phyloP scores from a whole-genome alignment of 2,113 vertebrate species.

The Oreochromis niloticus region DNA sequence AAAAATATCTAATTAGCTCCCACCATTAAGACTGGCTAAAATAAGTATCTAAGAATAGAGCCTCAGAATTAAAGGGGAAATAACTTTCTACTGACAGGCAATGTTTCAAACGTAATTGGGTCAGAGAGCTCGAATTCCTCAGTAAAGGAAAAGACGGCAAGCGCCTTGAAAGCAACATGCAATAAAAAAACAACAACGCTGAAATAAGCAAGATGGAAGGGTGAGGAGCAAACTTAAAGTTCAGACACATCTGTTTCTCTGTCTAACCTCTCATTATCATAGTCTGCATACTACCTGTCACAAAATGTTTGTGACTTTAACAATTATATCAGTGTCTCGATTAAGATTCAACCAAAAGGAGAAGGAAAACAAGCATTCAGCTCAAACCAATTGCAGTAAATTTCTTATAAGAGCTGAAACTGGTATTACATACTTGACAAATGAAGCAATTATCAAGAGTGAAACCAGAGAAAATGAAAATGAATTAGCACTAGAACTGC shows the following conservation, averaged over 20 bases:
- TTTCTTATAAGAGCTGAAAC: background rate
- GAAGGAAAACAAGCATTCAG: background rate
- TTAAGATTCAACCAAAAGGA: background rate
- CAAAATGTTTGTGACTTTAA: background rate
- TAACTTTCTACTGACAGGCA: background rate
- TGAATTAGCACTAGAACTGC: background rate
- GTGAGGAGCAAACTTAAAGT: background rate
- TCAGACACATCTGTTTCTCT: conserved; percentile 11
- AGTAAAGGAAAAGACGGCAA: background rate
- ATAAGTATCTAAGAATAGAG: conserved; percentile 5
- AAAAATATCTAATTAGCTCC: background rate
- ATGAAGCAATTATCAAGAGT: background rate
- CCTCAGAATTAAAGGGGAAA: background rate
- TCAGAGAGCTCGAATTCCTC: conserved; percentile 18
- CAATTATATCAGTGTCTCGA: background rate
- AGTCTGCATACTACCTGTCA: background rate
- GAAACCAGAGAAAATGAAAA: background rate
- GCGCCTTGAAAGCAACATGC: background rate
- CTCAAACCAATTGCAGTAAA: background rate
- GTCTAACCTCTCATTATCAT: background rate
- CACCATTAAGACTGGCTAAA: background rate
- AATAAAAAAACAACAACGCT: background rate
- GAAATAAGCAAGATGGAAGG: conserved; percentile 3
- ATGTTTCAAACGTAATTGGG: conserved; percentile 29
- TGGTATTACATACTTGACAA: background rate